Base-by-base conservation (phyloP, 2,888 invertebrate genomes). In the Polia nebulosa region DNA sequence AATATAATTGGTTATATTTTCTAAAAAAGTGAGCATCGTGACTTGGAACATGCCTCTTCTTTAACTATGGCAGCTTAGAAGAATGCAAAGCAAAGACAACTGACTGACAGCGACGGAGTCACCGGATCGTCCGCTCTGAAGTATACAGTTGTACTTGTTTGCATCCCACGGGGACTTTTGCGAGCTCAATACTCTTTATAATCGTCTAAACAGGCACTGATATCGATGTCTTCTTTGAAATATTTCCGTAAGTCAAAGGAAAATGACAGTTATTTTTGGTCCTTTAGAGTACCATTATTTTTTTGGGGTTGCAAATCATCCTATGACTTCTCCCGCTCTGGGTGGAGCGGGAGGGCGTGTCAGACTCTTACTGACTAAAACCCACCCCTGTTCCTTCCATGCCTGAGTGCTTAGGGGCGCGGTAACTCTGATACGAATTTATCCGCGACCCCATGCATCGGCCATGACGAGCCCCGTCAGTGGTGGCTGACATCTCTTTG, bases 1-100 rank as follows among this genome's bases (percentile, higher is more conserved):
- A 79, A 68, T 74, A 52, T 72, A 76, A 76, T 76, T 67, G 62
- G 57, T 55, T 66, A 65, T 68, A 78, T 63, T 79, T 84, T 76
- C 68, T 78, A 78, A 72, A 78, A 81, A 77, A 61, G 7, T 53
- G 41, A 60, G 61, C 41, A 49, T 55, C 61, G 36, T 59, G 32
- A 52, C 71, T 55, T 17, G 36, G n/a, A 63, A 34, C 67, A 63
- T 60, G 22, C 39, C 41, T 59, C 27, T 61, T 61, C 5, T 58
- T 52, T 20, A 41, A 11, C 20, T 11, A 63, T 39, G 44, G 29
- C 44, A 25, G 13, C 36, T 22, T 3, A 22, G 8, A 15, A 49
- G 17, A 72, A 52, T 32, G 4, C 49, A 55, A 13, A 47, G 29
- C n/a, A 34, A 36, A 22, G 25, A 45, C 20, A 51, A 39, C 4